Evolutionary conservation across 2,797 vertebrate genomes (phyloP).

Genomic region (Darevskia mixta): DNA sequence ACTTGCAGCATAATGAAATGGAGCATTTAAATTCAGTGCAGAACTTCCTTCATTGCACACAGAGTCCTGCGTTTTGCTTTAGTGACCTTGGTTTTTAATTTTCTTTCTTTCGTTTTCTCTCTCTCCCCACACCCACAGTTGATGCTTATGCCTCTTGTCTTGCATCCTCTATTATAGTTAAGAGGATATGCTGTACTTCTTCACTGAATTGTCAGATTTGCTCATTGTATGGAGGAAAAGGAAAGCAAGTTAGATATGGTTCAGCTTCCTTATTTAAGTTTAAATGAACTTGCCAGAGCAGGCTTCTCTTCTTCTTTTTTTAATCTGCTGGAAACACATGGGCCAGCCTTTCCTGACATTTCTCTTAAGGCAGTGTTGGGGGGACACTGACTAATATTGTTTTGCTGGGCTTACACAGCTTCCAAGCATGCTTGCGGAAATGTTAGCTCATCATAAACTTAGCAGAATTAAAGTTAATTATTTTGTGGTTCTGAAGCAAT

Average conservation of each 20-base stretch:
- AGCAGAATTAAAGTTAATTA: background rate
- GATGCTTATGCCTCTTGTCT: background rate
- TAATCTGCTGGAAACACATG: background rate
- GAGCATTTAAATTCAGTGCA: background rate
- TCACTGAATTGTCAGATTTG: background rate
- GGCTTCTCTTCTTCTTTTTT: background rate
- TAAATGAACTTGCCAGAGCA: conserved; percentile 39
- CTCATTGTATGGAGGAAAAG: background rate
- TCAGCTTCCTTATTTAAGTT: conserved; percentile 5
- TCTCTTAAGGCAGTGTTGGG: background rate
- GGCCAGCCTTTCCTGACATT: background rate
- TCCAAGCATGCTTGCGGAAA: background rate
- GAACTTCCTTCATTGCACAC: background rate
- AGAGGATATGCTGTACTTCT: background rate
- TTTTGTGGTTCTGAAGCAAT: background rate
- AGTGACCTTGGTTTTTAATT: conserved; percentile 16
- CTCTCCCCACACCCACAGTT: background rate
- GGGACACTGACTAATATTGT: background rate
- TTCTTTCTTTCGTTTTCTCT: background rate
- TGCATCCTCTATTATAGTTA: conserved; percentile 6
- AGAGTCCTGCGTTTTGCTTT: background rate
- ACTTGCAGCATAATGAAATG: conserved; percentile 8
- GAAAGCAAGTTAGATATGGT: conserved; percentile 2
- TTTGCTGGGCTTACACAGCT: background rate
- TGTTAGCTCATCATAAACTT: too few species aligned